Evolutionary conservation across 1,140 invertebrate species (phyloP).

Genomic region (Drosophila carrolli): DNA sequence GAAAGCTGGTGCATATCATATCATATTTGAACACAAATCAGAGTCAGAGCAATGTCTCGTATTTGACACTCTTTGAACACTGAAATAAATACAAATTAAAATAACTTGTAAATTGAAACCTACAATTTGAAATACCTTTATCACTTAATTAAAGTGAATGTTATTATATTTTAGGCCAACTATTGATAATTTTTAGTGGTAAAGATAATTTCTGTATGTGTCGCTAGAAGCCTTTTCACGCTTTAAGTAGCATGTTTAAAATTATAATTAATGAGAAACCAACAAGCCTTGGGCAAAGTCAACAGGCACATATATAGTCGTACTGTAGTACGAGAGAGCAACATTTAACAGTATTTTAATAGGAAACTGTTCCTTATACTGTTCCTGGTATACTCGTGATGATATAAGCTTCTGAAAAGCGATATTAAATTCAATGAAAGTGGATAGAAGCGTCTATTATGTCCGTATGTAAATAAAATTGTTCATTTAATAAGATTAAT

Average conservation of each 20-base stretch:
- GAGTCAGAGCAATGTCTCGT: not conserved
- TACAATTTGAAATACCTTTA: no score
- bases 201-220: no score
- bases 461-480: slow-evolving; percentile 26
- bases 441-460: not conserved
- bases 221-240: slow-evolving; percentile 3
- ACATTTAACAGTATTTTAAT: slow-evolving; percentile 32
- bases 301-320: no score
- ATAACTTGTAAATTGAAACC: no score
- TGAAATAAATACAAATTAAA: no score
- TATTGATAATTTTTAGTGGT: no score
- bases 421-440: slow-evolving; percentile 12
- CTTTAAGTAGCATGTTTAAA: slow-evolving; percentile 55
- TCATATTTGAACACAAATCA: slow-evolving; percentile 15
- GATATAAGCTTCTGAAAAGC: slow-evolving; percentile 43
- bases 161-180: no score
- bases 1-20: not conserved
- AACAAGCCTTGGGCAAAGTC: no score
- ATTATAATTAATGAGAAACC: slow-evolving; percentile 77
- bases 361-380: slow-evolving; percentile 15
- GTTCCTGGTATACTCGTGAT: no score
- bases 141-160: no score
- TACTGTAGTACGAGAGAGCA: not conserved
- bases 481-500: slow-evolving; percentile 59
- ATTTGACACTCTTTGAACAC: no score